Evolutionary conservation across 2,888 invertebrate species (phyloP).

Genomic region (Lypha dubia): DNA sequence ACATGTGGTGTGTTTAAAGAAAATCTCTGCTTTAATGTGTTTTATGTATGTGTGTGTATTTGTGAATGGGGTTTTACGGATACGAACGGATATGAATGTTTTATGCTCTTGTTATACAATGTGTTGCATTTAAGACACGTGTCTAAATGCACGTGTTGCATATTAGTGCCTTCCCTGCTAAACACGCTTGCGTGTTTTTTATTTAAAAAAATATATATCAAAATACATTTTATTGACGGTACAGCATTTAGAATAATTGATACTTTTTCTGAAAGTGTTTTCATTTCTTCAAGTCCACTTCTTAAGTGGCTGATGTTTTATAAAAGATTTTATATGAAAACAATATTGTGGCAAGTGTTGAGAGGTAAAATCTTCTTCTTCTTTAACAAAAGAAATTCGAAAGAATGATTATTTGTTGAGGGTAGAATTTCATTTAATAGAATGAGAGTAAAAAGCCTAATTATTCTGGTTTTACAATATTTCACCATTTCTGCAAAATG

Average conservation of each 20-base stretch:
- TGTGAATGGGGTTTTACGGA: conserved; percentile 11
- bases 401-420: background rate
- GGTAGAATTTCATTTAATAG: background rate
- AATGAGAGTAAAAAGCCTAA: background rate
- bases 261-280: conserved; percentile 36
- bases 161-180: conserved; percentile 64
- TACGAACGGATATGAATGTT: conserved; percentile 50
- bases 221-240: conserved; percentile 39
- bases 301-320: conserved; percentile 51
- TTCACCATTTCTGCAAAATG: background rate
- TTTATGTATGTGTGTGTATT: conserved; percentile 1
- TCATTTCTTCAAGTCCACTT: conserved; percentile 22
- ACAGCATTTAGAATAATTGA: conserved; percentile 63
- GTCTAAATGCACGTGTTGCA: conserved; percentile 73
- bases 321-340: background rate
- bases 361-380: background rate
- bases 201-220: background rate
- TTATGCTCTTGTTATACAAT: conserved; percentile 51
- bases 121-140: conserved; percentile 67
- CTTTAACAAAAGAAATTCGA: background rate
- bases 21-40: conserved; percentile 12
- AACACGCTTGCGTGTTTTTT: conserved; percentile 51
- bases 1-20: background rate
- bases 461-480: background rate
- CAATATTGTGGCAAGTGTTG: background rate